Base-by-base conservation (phyloP, 2,113 vertebrate genomes). In the Chloropsis cyanopogon region DNA sequence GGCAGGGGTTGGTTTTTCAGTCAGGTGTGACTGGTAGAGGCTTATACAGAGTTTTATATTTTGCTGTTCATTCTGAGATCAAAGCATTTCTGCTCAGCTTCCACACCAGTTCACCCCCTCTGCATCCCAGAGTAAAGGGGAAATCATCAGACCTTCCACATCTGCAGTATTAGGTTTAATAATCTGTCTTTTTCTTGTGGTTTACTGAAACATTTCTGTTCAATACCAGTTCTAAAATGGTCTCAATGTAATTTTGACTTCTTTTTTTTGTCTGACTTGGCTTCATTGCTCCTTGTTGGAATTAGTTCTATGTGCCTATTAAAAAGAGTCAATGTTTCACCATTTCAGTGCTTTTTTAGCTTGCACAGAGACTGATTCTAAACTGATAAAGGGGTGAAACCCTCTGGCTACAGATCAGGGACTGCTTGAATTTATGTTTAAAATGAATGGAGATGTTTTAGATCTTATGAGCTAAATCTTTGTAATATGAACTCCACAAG, bases 401-500 rank as follows among this genome's bases (percentile, higher is more conserved):
- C 35, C 41, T 53, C 41, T 89, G 59, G 29, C 87, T 69, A 61
- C 35, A 4, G 16, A 52, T 59, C 39, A 65, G n/a, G 8, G 14
- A 11, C 24, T 57, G 7, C 39, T 57, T 60, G 49, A 64, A 37
- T 3, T 64, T 21, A 22, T 3, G 44, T 82, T 71, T 68, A 59
- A 81, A 92, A 71, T 64, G 13, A 71, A 12, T 50, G 33, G 11
- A 52, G 42, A 52, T 81, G 26, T 64, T 79, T 68, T 49, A 68
- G 47, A 26, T 76, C 5, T 71, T 54, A 1, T 6, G 35, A 71
- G 42, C 31, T 64, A 7, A 70, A 68, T 7, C 35, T 54, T 52
- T 71, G 52, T 6, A 10, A 7, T 49, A 11, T 9, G 22, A 29
- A 49, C 11, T 22, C 64, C 37, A 7, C 0, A 0, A 71, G 41